Evolutionary conservation across 2,888 invertebrate genomes (phyloP), one percentile per base, ranked within the genome.

Genomic region (Thereva unica): DNA sequence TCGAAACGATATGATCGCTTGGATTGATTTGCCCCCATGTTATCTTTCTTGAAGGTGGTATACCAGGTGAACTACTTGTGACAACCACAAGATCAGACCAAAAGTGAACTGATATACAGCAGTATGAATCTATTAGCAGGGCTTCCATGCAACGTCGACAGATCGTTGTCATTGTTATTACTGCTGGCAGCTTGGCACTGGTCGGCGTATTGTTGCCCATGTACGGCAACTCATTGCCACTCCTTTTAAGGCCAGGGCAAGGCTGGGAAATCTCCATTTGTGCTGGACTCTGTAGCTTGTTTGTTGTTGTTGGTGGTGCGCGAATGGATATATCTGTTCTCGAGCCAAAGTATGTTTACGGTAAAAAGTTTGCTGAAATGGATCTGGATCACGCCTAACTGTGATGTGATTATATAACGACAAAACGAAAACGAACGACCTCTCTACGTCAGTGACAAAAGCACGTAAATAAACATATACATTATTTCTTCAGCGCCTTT

Each of bases 161-260:
- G 47, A 59, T 37, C 37, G 59, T 38, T 47, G 47, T 57, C 57
- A 45, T 59, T 59, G 59, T 59, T 59, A 47, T 34, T 10, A 10
- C 10, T 47, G 5, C 35, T 45, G 47, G 45, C 12, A 23, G 2
- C 23, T 23, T 23, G 23, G 1, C 1, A 23, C 23, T 59, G 59
- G 45, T 59, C 49, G 45, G 23, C 49, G 45, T 59, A 59, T 59
- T 59, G 59, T 59, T 59, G 38, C 35, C 59, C 59, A 47, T 59
- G 49, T 47, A 37, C 50, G 64, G 9, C 2, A 7, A 53, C 10
- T 53, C 64, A 64, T 64, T 64, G 64, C 53, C 64, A 64, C 64
- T 53, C 64, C 64, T 64, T 52, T 64, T 64, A 53, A 44, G 64
- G 64, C 42, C 53, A 41, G 34, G 35, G 53, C 64, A 53, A 64